These are phyloP conservation scores for Solenopsis invicta DNA, from an alignment of 1,140 invertebrate genomes.

Conservation along the genomic window DNA sequence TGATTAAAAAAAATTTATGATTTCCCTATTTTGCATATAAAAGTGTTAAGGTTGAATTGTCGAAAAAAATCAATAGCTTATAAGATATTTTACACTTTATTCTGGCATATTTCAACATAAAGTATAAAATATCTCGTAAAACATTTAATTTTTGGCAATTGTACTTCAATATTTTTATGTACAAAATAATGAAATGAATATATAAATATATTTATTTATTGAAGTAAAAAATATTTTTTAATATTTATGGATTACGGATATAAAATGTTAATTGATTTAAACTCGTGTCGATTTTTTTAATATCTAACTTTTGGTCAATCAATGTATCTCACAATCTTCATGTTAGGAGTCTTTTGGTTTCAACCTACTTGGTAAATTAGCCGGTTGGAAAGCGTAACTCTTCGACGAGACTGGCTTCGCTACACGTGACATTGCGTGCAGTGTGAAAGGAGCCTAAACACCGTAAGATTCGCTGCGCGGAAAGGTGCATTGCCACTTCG, in stretches of 20 bases:
- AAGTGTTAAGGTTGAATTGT: no score
- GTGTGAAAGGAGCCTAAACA: constrained; percentile 48
- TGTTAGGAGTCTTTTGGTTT: constrained; percentile 26
- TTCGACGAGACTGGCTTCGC: constrained; percentile 9
- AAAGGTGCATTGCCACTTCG: constrained; percentile 66
- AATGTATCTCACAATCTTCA: neutral
- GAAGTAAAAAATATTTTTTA: no score
- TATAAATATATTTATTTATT: no score
- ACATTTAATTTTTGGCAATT: no score
- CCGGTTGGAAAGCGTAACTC: constrained; percentile 52
- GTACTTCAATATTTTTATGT: no score
- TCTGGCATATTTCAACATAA: no score
- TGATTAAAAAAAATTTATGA: no score
- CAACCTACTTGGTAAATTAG: constrained; percentile 55
- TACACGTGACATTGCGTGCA: constrained; percentile 45
- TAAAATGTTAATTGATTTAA: neutral
- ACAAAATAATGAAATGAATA: no score
- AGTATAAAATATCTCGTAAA: no score
- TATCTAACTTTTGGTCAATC: neutral
- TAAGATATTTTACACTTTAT: no score
- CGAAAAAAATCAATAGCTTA: no score
- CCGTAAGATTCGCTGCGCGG: neutral
- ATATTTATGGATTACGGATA: neutral
- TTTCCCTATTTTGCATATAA: no score
- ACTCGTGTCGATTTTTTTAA: neutral